These are phyloP conservation scores for Setipinna tenuifilis DNA, from an alignment of 2,797 vertebrate genomes.

Conservation along the genomic window DNA sequence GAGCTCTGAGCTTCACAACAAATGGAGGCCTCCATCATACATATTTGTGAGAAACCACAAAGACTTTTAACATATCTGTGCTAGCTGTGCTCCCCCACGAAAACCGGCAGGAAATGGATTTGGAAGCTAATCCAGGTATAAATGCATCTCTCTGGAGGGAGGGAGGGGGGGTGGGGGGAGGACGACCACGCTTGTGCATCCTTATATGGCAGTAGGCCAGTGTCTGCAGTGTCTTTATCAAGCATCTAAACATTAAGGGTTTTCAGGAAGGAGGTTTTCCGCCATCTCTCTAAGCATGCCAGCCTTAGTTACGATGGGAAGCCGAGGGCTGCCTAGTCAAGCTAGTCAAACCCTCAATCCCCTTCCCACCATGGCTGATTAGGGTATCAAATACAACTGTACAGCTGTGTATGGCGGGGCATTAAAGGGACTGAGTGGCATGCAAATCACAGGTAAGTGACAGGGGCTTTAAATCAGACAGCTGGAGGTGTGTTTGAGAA, in stretches of 20 bases:
- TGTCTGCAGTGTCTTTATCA: background rate
- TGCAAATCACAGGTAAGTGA: conserved; percentile 5
- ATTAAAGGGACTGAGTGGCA: conserved; percentile 63
- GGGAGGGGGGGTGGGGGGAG: background rate
- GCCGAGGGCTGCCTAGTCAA: conserved; percentile 35
- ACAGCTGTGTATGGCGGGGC: conserved; percentile 63
- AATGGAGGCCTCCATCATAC: background rate
- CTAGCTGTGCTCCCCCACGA: background rate
- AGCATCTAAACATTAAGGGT: background rate
- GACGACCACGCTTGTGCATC: background rate
- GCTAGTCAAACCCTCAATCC: conserved; percentile 57
- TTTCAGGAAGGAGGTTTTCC: conserved; percentile 7
- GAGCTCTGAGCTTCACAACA: background rate
- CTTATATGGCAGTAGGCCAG: background rate
- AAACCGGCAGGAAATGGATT: conserved; percentile 2
- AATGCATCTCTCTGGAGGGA: background rate
- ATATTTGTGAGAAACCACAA: conserved; percentile 23
- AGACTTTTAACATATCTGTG: conserved; percentile 19
- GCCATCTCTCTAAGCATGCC: background rate
- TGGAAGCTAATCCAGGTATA: conserved; percentile 20
- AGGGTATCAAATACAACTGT: conserved; percentile 67
- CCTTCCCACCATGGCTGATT: conserved; percentile 58
- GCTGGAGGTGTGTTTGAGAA: too few relatives aligned
- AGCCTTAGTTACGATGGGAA: background rate
- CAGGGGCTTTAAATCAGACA: background rate